These are phyloP conservation scores for Camponotus floridanus DNA, from an alignment of 1,140 invertebrate genomes.

Conservation along the genomic window DNA sequence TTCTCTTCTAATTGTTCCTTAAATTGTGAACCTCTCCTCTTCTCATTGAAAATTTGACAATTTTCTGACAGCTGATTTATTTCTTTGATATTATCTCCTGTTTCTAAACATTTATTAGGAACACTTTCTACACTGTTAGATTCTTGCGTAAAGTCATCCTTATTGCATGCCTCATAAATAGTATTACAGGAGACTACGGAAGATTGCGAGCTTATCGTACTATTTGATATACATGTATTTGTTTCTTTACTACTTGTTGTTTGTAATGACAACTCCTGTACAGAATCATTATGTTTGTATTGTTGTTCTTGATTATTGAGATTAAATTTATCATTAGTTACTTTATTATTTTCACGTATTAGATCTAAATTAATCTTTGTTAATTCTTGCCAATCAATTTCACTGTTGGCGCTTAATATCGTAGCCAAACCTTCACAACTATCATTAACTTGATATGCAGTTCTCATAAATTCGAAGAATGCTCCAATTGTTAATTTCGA, in stretches of 20 bases:
- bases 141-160: slow-evolving; percentile 3
- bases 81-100: background rate
- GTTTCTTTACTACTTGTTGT: background rate
- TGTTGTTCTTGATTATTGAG: slow-evolving; percentile 23
- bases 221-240: background rate
- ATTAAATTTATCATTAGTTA: background rate
- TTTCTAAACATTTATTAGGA: slow-evolving; percentile 20
- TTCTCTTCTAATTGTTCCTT: slow-evolving; percentile 59
- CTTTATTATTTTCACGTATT: slow-evolving; percentile 33
- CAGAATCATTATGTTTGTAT: background rate
- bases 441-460: slow-evolving; percentile 89
- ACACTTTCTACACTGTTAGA: background rate
- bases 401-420: slow-evolving; percentile 85
- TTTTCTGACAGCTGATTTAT: slow-evolving; percentile 6
- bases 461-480: slow-evolving; percentile 91
- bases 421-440: slow-evolving; percentile 88
- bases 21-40: slow-evolving; percentile 51
- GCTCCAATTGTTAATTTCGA: slow-evolving; percentile 88
- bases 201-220: slow-evolving; percentile 8
- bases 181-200: background rate
- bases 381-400: slow-evolving; percentile 89
- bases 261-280: background rate
- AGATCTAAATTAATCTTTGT: slow-evolving; percentile 83
- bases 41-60: slow-evolving; percentile 15
- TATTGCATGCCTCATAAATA: slow-evolving; percentile 3